Evolutionary conservation across 2,888 invertebrate genomes (phyloP).

Genomic region (Schrankia costaestrigalis): DNA sequence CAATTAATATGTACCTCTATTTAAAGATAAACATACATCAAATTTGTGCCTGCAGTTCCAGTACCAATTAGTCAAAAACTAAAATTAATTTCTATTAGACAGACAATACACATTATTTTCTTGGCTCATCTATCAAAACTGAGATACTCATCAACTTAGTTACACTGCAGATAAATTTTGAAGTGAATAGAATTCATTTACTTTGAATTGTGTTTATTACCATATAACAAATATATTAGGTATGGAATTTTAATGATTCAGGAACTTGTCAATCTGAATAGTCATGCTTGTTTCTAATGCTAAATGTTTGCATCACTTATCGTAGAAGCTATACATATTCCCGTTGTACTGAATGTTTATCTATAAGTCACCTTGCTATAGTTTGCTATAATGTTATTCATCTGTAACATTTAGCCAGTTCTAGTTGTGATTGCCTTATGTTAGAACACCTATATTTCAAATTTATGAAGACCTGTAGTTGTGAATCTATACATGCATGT

Average conservation of each 20-base stretch:
- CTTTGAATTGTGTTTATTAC: not conserved
- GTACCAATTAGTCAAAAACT: no score
- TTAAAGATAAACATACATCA: no score
- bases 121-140: constrained; percentile 2
- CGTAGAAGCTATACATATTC: constrained; percentile 6
- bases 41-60: no score
- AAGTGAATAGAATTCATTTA: constrained; percentile 1
- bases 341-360: no score
- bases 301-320: constrained; percentile 1
- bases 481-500: constrained; percentile 17
- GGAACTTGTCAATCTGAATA: constrained; percentile 14
- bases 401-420: no score
- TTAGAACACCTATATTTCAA: no score
- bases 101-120: constrained; percentile 9
- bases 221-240: not conserved
- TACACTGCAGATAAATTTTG: constrained; percentile 10
- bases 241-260: constrained; percentile 5
- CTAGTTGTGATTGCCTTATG: no score
- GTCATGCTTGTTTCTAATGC: constrained; percentile 14
- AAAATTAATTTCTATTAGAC: constrained; percentile 29
- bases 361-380: no score
- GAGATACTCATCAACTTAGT: constrained; percentile 1
- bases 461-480: no score
- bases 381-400: no score
- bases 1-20: constrained; percentile 25